phyloP scores from a whole-genome alignment of 2,888 invertebrate species.

The Bombylius discolor region DNA sequence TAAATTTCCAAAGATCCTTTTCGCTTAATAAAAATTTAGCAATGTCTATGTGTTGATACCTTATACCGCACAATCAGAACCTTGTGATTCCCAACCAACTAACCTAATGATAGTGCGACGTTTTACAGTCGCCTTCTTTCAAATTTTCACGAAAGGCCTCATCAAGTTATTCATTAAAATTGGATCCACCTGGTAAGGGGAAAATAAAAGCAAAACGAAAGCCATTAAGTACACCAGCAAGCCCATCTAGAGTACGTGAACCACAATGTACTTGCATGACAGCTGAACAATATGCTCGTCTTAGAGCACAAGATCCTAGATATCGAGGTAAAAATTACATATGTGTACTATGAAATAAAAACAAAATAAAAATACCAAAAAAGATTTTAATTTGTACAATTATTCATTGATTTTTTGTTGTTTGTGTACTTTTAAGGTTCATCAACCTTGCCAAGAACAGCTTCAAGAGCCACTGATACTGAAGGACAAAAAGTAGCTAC shows the following conservation, averaged over 20 bases:
- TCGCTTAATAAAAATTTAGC: not conserved
- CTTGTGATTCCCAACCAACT: slow-evolving; percentile 39
- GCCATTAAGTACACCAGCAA: slow-evolving; percentile 85
- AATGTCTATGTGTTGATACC: slow-evolving; percentile 8
- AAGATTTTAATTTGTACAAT: not conserved
- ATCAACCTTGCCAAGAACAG: slow-evolving; percentile 70
- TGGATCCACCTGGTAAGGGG: slow-evolving; percentile 79
- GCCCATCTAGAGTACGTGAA: slow-evolving; percentile 71
- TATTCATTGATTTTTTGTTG: not conserved
- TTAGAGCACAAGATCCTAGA: slow-evolving; percentile 72
- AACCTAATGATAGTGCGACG: slow-evolving; percentile 46
- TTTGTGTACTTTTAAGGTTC: slow-evolving; percentile 44
- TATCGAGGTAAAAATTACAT: slow-evolving; percentile 44
- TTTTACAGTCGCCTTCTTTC: slow-evolving; percentile 90
- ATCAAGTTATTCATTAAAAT: slow-evolving; percentile 88
- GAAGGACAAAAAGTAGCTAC: slow-evolving; percentile 62
- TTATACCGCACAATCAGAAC: slow-evolving; percentile 37
- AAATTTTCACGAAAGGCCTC: slow-evolving; percentile 96
- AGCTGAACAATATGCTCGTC: slow-evolving; percentile 77
- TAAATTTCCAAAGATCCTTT: not conserved
- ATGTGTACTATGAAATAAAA: not conserved
- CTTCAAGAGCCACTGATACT: slow-evolving; percentile 55
- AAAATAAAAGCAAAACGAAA: slow-evolving; percentile 80
- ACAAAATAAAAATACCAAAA: not conserved
- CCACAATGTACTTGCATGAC: slow-evolving; percentile 94